Percentiles rank a stretch among this genome's conserved stretches.
Evolutionary conservation across 2,113 vertebrate species (phyloP).

Genomic region (Eubucco bourcierii): DNA sequence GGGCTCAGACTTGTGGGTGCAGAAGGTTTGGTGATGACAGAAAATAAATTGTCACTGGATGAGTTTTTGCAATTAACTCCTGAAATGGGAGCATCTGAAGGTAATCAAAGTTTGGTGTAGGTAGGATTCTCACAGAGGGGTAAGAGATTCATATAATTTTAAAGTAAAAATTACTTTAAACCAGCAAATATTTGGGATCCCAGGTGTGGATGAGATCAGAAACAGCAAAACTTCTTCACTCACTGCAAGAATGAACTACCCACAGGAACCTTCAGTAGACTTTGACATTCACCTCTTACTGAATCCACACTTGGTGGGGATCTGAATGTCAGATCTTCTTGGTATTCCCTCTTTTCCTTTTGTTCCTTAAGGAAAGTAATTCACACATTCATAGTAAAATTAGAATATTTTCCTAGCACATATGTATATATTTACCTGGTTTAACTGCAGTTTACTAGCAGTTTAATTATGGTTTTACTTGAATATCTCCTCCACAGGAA

Average conservation of each 20-base stretch:
- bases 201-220: neutral
- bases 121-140: neutral
- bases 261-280: neutral
- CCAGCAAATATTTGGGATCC: neutral
- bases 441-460: neutral
- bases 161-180: neutral
- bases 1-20: neutral
- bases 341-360: neutral
- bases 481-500: neutral
- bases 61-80: neutral
- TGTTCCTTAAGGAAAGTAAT: neutral
- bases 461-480: neutral
- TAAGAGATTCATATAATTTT: rapidly evolving
- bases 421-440: neutral
- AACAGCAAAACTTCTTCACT: neutral
- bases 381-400: neutral
- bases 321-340: neutral
- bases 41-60: neutral
- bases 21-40: neutral
- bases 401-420: neutral
- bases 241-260: neutral
- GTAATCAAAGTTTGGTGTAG: neutral
- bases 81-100: neutral
- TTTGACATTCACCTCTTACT: neutral
- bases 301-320: neutral